These are phyloP conservation scores for Vespertilio murinus DNA, from an alignment of 2,797 vertebrate species.

Conservation along the genomic window DNA sequence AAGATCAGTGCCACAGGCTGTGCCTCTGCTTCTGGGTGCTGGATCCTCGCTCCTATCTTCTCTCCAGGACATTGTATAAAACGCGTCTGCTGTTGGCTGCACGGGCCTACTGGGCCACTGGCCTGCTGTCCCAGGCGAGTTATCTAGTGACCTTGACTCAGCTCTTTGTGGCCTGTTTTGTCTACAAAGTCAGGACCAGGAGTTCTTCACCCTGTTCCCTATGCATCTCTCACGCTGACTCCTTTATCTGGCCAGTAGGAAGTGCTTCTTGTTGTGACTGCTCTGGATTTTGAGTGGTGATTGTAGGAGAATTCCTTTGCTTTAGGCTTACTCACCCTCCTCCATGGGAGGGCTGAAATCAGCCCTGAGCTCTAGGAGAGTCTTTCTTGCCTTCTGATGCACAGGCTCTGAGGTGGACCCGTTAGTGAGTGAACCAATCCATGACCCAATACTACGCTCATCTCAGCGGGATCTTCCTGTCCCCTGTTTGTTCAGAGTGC, in stretches of 20 bases:
- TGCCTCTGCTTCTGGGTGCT: not conserved
- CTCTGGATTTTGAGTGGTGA: not conserved
- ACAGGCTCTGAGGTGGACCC: not conserved
- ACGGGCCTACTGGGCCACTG: not conserved
- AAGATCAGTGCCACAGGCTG: not conserved
- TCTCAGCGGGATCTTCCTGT: not conserved
- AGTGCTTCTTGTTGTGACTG: not conserved
- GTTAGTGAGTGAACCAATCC: not conserved
- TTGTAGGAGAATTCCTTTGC: not conserved
- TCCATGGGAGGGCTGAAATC: not conserved
- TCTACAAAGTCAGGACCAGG: not conserved
- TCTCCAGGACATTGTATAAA: not conserved
- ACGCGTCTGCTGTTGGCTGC: not conserved
- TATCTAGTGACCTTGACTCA: not conserved
- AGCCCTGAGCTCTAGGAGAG: not conserved
- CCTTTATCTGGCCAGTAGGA: not conserved
- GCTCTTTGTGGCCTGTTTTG: not conserved
- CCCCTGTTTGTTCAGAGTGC: not conserved
- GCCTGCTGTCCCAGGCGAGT: not conserved
- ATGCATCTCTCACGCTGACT: not conserved
- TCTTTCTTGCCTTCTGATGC: not conserved
- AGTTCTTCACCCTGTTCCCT: not conserved
- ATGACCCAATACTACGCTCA: not conserved
- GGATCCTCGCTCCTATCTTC: fast-evolving
- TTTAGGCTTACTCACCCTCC: not conserved